Base-by-base conservation (phyloP, 2,797 vertebrate species). In the Sebastes wilsoni region DNA sequence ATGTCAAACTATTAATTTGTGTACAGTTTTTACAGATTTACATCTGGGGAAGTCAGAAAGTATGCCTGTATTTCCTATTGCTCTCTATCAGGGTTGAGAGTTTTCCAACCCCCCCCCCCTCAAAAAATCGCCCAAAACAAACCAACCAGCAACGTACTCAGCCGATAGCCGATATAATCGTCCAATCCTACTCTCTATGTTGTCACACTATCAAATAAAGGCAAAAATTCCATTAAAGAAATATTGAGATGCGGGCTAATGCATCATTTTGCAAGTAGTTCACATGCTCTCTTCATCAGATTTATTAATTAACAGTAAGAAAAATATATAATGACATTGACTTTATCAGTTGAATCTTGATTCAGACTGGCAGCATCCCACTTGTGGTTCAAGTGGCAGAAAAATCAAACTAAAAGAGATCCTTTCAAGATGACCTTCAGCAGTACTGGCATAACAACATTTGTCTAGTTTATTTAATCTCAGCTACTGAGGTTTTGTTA, bases 381-480 rank as follows among this genome's bases (percentile, higher is more conserved):
- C 34, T 70, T 66, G 30, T 56, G 55, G 32, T 60, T 74, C 46
- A 68, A 76, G 60, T 74, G 28, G 61, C 69, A 74, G 22, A 72
- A 79, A 66, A 55, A 52, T 27, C 14, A 16, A 66, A 75, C 10
- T 66, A 66, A 20, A 64, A 64, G 4, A 69, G 25, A 65, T 36
- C n/a, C 3, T 58, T 75, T 75, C 20, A 72, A 72, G 18, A 73
- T 28, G 67, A 54, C 75, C 64, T 62, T 79, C 56, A 71, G 56
- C 49, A 18, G 12, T 23, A 14, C 30, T 66, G 38, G n/a, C 30
- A 64, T 72, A 12, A 60, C 66, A 8, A 27, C 28, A 23, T 59
- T 65, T 66, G 34, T 56, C 32, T 11, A 25, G 5, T 75, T 46
- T 68, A 22, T 71, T 65, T 55, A 36, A 65, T 68, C 42, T 75